Base-by-base conservation (phyloP, 2,888 invertebrate genomes). In the Dasypolia templi region DNA sequence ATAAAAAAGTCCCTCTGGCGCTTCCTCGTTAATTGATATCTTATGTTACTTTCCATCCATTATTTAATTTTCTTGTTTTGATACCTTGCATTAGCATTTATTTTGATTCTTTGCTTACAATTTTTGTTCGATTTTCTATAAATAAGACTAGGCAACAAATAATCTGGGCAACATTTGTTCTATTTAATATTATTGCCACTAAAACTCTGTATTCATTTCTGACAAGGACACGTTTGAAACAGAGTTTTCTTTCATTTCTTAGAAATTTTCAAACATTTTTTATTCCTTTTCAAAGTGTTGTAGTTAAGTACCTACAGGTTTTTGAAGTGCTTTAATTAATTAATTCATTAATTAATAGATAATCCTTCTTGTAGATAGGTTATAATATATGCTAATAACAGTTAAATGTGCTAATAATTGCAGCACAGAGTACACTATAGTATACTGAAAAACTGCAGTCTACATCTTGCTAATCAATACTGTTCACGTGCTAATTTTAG, bases 41-140 rank as follows among this genome's bases (percentile, higher is more conserved):
- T 4, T 3, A 32, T 2, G 32, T 14, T 39, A 17, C 5, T 29
- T 51, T 32, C 9, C 32, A 9, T 55, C 11, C 17, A 59, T 53
- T 59, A 46, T 61, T 53, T 53, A 64, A 22, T 26, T 42, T 71
- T n/a, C 32, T 71, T 5, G n/a, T 58, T n/a, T 46, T 58, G 22
- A 46, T 56, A 56, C 55, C 17, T 49, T 17, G 5, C n/a, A 49
- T 26, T 26, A 26, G 19, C 42, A 19, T 49, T 55, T 49, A 65
- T 55, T 65, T 44, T 61, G 49, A 56, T 65, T n/a, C n/a, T n/a
- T n/a, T n/a, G n/a, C n/a, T 44, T 53, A 65, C 53, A 65, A 72
- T 66, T 79, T 77, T 51, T 79, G 49, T 44, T 56, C 14, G 39
- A 46, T 58, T 59, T 77, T 72, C 22, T 62, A 29, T 39, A 46